Conservation (phyloP, 2,888 invertebrate genomes). For the Rugalucina vietnamica region DNA sequence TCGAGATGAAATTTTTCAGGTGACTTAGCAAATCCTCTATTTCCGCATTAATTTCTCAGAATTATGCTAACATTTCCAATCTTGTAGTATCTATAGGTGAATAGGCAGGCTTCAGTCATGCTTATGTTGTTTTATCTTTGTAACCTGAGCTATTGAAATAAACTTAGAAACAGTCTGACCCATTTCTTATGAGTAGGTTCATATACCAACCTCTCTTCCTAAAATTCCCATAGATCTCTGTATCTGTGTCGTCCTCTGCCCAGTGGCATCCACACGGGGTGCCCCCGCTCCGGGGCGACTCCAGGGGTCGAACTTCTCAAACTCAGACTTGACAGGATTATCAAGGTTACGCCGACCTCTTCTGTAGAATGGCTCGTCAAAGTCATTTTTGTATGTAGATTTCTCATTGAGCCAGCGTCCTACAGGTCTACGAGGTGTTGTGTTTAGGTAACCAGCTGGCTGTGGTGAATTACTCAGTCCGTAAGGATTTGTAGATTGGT, state of each 20-base stretch:
- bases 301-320: slow-evolving; percentile 30
- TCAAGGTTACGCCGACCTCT: slow-evolving; percentile 21
- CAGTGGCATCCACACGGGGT: slow-evolving; percentile 29
- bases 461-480: background rate
- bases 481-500: too few species aligned
- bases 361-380: slow-evolving; percentile 24
- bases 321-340: slow-evolving; percentile 36
- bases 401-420: slow-evolving; percentile 33
- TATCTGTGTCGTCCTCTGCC: slow-evolving; percentile 48
- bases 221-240: slow-evolving; percentile 36
- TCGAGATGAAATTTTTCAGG: too few species aligned
- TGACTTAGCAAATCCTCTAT: too few species aligned
- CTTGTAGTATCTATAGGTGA: background rate
- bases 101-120: too few species aligned
- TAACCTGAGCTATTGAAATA: too few species aligned
- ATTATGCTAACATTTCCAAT: too few species aligned
- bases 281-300: slow-evolving; percentile 46
- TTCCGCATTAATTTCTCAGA: too few species aligned
- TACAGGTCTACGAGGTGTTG: slow-evolving; percentile 9
- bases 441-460: background rate
- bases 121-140: too few species aligned
- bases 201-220: slow-evolving; percentile 54
- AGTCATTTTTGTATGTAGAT: slow-evolving; percentile 36
- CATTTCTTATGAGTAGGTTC: too few species aligned
- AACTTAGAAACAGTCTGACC: too few species aligned